Evolutionary conservation across 2,113 vertebrate species (phyloP), one percentile per base, ranked within the genome.

Genomic region (Gobio gobio): DNA sequence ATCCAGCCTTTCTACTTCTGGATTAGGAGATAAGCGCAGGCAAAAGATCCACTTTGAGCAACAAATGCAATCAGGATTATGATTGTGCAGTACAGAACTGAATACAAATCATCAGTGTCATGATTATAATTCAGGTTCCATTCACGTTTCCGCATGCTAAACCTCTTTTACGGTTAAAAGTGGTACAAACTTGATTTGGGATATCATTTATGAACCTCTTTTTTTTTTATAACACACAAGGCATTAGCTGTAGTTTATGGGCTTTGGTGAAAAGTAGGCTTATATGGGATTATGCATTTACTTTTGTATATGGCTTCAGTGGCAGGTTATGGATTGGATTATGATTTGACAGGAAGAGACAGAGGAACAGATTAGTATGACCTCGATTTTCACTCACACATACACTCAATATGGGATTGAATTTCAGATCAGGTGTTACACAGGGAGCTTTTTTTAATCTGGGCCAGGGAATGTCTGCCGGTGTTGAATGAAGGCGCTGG

Each of bases 301-400:
- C 45, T 86, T 82, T 66, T 75, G 29, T 75, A 56, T 75, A 66
- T 40, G 9, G 77, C 54, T 59, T 76, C 49, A 83, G 66, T 85
- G 76, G 89, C 47, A 86, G 82, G 86, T 76, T 89, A 78, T 77
- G 84, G 78, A 85, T 86, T 87, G 83, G 83, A 89, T 89, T 88
- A 87, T 87, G 61, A 86, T 83, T 89, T 72, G 86, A 86, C 84
- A 33, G 85, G 29, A 80, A 75, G 64, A 77, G 86, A 51, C 77
- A 70, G 66, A 83, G 82, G 66, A 83, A 83, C 68, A 86, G 89
- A 88, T 88, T 84, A 90, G 85, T 33, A 74, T 86, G 86, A 87
- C 89, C 89, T 89, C 84, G 66, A 78, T 87, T 84, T 89, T 78
- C 70, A 83, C 73, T 83, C 13, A 85, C 84, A 82, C 75, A 68